Percentiles rank a stretch among this genome's conserved stretches.
phyloP scores from a whole-genome alignment of 2,888 invertebrate species.

The Athalia cordata region DNA sequence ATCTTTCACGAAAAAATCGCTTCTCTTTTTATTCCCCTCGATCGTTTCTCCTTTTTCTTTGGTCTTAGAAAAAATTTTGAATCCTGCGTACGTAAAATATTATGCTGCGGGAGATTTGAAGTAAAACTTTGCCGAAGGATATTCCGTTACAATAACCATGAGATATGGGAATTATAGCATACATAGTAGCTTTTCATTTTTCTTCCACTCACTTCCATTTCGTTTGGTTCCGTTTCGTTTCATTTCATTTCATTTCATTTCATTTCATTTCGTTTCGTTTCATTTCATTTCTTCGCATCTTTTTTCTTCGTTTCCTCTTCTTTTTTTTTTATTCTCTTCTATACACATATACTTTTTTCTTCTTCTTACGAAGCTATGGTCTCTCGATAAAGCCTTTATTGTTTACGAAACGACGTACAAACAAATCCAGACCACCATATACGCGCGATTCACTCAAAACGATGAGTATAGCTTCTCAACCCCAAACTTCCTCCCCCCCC shows the following conservation, averaged over 20 bases:
- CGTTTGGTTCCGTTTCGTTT: conserved; percentile 24
- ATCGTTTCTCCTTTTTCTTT: too few relatives aligned
- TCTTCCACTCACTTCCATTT: not conserved
- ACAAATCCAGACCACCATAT: conserved; percentile 32
- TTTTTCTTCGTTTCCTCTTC: not conserved
- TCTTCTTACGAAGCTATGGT: conserved; percentile 4
- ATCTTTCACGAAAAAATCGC: too few relatives aligned
- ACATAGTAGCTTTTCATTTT: not conserved
- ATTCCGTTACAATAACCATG: conserved; percentile 24
- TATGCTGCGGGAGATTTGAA: conserved; percentile 10
- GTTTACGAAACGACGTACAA: conserved; percentile 41
- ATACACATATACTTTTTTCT: too few relatives aligned
- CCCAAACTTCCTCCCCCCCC: not conserved
- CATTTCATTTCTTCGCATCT: not conserved
- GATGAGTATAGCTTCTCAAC: conserved; percentile 18
- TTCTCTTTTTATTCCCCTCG: too few relatives aligned
- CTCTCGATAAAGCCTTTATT: conserved; percentile 42
- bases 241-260: not conserved
- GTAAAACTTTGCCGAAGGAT: not conserved
- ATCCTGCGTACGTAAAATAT: not conserved
- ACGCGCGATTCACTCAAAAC: conserved; percentile 32
- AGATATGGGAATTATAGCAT: not conserved
- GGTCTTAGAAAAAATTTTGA: too few relatives aligned
- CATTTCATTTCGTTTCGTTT: not conserved
- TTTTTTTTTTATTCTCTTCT: conserved; percentile 5